A percentile compares a stretch with the other conserved stretches of the same genome.
Conservation (phyloP, 2,113 vertebrate genomes). For the Malurus melanocephalus region DNA sequence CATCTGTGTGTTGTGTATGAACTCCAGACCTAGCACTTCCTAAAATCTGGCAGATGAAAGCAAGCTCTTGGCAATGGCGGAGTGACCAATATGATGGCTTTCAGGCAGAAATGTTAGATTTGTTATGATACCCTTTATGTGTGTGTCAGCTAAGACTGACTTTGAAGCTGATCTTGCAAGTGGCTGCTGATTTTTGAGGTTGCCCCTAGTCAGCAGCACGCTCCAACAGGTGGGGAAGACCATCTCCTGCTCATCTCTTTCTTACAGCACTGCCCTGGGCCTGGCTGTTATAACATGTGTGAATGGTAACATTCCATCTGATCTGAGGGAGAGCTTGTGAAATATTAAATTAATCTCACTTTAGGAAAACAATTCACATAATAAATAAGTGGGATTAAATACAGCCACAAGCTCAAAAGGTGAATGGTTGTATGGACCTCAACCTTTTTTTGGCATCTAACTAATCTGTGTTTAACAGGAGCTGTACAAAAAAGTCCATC, state of each 20-base stretch:
- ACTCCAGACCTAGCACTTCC: background rate
- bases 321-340: background rate
- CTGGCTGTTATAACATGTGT: background rate
- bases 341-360: background rate
- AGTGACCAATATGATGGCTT: background rate
- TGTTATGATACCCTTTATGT: background rate
- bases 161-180: background rate
- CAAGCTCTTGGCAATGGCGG: background rate
- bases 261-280: background rate
- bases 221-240: background rate
- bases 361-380: background rate
- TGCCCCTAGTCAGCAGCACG: background rate
- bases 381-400: background rate
- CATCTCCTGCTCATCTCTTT: background rate
- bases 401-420: background rate
- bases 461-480: constrained; percentile 67
- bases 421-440: background rate
- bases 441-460: background rate
- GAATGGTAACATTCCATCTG: background rate
- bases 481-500: constrained; percentile 80
- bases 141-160: background rate
- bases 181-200: background rate
- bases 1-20: background rate
- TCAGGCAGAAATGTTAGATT: background rate
- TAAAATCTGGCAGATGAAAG: background rate